Evolutionary conservation across 2,797 vertebrate genomes (phyloP).

Genomic region (Typhlichthys subterraneus): DNA sequence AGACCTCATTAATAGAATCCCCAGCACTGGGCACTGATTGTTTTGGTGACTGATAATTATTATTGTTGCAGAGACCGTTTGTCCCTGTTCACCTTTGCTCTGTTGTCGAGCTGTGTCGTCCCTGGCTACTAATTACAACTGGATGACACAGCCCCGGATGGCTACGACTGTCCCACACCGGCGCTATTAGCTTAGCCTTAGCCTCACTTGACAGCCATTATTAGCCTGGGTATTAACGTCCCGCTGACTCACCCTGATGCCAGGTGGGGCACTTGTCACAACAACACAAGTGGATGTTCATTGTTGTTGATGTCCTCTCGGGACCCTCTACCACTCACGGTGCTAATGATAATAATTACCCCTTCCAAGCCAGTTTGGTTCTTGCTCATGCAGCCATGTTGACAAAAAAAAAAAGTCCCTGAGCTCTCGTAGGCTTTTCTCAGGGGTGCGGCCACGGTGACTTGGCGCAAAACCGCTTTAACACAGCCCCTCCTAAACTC

Average conservation of each 20-base stretch:
- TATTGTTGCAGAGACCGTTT: slow-evolving; percentile 61
- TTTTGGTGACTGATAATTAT: slow-evolving; percentile 76
- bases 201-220: slow-evolving; percentile 79
- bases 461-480: too few relatives aligned
- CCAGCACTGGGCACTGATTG: slow-evolving; percentile 58
- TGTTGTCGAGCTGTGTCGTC: slow-evolving; percentile 72
- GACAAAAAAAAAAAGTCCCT: slow-evolving; percentile 49
- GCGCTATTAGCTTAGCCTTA: slow-evolving; percentile 60
- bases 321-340: slow-evolving; percentile 34
- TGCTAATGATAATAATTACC: slow-evolving; percentile 77
- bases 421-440: slow-evolving; percentile 24
- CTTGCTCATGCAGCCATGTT: slow-evolving; percentile 50
- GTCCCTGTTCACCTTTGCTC: slow-evolving; percentile 59
- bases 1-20: slow-evolving; percentile 69
- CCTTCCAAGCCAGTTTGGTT: slow-evolving; percentile 45
- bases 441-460: slow-evolving; percentile 15
- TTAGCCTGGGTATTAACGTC: slow-evolving; percentile 75
- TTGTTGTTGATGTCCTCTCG: slow-evolving; percentile 48
- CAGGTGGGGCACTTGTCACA: slow-evolving; percentile 74
- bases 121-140: slow-evolving; percentile 81
- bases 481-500: not conserved
- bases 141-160: slow-evolving; percentile 53
- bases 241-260: slow-evolving; percentile 80
- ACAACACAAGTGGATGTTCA: slow-evolving; percentile 76
- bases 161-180: slow-evolving; percentile 55